Conservation (phyloP, 2,888 invertebrate species). For the Branchipolynoe longqiensis region DNA sequence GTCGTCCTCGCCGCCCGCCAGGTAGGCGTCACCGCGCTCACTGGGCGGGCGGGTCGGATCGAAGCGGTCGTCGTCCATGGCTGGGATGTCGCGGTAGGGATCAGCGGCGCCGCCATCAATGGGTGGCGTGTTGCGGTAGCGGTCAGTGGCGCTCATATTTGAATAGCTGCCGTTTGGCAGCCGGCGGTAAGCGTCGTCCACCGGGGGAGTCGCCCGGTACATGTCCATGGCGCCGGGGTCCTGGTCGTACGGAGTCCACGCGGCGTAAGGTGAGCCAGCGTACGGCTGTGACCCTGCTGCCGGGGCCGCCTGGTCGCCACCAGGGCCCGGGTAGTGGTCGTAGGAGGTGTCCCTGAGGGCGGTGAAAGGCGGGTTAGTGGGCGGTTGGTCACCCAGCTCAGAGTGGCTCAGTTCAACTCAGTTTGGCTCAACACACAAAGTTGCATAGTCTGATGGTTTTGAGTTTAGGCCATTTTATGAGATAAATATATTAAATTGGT, state of each 20-base stretch:
- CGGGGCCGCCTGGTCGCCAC: conserved; percentile 17
- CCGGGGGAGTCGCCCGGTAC: background rate
- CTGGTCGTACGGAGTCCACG: background rate
- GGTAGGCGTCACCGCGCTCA: conserved; percentile 25
- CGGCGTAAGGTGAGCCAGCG: conserved; percentile 11
- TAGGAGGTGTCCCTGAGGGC: conserved; percentile 12
- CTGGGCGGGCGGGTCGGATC: conserved; percentile 48
- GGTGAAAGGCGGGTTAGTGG: too few relatives aligned
- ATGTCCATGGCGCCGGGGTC: conserved; percentile 33
- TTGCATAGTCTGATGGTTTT: too few relatives aligned
- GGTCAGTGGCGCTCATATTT: conserved; percentile 25
- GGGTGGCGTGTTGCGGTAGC: conserved; percentile 56
- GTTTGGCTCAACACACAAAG: too few relatives aligned
- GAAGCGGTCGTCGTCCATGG: conserved; percentile 54
- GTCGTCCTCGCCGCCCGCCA: conserved; percentile 18
- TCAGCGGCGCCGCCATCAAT: conserved; percentile 41
- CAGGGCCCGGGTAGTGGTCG: conserved; percentile 41
- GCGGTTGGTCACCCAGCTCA: too few relatives aligned
- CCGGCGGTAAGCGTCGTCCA: conserved; percentile 9
- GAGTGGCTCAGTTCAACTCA: too few relatives aligned
- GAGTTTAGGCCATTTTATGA: too few relatives aligned
- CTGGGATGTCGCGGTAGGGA: conserved; percentile 51
- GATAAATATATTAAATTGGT: too few relatives aligned
- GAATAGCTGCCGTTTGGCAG: conserved; percentile 50
- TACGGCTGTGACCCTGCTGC: conserved; percentile 21